Percentiles rank a stretch among this genome's conserved stretches.
These are phyloP conservation scores for Hydrocynus forskahlii DNA, from an alignment of 2,797 vertebrate genomes.

Conservation along the genomic window DNA sequence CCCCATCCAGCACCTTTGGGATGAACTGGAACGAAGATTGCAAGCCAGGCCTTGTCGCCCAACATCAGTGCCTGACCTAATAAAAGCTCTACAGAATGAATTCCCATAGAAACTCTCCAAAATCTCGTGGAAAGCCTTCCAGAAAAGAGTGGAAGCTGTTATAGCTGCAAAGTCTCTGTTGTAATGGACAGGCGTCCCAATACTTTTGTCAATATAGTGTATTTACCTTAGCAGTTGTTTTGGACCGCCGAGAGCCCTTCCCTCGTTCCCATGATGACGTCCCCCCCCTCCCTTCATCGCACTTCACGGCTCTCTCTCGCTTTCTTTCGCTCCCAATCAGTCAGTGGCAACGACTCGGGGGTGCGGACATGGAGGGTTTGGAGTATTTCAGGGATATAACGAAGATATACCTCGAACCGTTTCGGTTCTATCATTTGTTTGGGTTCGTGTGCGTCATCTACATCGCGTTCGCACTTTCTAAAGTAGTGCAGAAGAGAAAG, in stretches of 20 bases:
- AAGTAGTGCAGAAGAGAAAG: constrained; percentile 41
- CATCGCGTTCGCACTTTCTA: constrained; percentile 48
- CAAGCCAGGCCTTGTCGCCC: too few relatives aligned
- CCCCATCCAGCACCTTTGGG: too few relatives aligned
- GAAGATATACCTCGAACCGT: constrained; percentile 12
- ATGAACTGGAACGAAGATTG: too few relatives aligned
- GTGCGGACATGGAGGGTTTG: constrained; percentile 50
- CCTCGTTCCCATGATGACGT: not conserved
- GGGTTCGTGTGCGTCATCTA: constrained; percentile 54
- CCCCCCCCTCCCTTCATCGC: not conserved
- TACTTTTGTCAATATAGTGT: too few relatives aligned
- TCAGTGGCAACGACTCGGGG: not conserved
- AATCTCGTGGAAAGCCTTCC: too few relatives aligned
- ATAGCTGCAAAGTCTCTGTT: not conserved
- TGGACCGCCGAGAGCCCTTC: not conserved
- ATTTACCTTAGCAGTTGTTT: not conserved
- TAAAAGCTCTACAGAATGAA: too few relatives aligned
- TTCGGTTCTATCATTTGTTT: constrained; percentile 52
- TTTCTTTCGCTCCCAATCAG: not conserved
- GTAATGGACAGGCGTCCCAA: too few relatives aligned
- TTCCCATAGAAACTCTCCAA: too few relatives aligned
- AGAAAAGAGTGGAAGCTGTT: too few relatives aligned
- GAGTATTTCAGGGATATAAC: not conserved
- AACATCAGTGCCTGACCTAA: too few relatives aligned
- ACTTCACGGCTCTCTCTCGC: not conserved